Base-by-base conservation (phyloP, 1,140 invertebrate species). In the Orchestia grillus region DNA sequence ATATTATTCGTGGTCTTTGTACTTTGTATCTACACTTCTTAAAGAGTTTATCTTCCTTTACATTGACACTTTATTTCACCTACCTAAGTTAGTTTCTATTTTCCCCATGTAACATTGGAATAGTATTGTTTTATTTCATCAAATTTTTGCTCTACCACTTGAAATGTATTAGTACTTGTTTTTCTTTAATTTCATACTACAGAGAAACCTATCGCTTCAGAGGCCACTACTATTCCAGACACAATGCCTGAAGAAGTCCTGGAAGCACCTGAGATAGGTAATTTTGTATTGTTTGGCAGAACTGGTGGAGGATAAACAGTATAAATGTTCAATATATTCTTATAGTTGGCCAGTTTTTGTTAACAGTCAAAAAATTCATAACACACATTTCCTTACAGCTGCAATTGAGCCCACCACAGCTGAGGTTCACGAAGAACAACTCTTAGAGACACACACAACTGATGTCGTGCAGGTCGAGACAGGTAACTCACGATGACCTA, bases 361-460 rank as follows among this genome's bases (percentile, higher is more conserved):
- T 53, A 53, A 42, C 0, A 42, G 42, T 23, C 4, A 42, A 15
- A 91, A 15, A 11, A 44, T 28, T 91, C 41, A 43, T 42, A 4
- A 42, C 44, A 91, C 16, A 44, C 41, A 91, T 41, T 4, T 44
- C 42, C 42, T 28, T 43, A 19, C 88, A 43, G 88, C 15, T 91
- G 15, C 88, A 23, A 23, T 91, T 41, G 88, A 91, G 88, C 41
- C 88, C 19, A 91, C 44, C 44, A 91, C 88, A 42, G 44, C 88
- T 91, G 88, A 42, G 44, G 88, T 91, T 11, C 88, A 42, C 41
- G 88, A 91, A 91, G 88, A 91, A 91, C 88, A 19, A 43, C 88
- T 43, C 15, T 3, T 91, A 3, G 88, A 91, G 88, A 91, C 88
- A 42, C 88, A 91, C 88, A 42, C 41, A 8, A 91, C 88, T 11